These are phyloP conservation scores for Drosophila lutescens DNA, from an alignment of 2,888 invertebrate genomes.

Conservation along the genomic window DNA sequence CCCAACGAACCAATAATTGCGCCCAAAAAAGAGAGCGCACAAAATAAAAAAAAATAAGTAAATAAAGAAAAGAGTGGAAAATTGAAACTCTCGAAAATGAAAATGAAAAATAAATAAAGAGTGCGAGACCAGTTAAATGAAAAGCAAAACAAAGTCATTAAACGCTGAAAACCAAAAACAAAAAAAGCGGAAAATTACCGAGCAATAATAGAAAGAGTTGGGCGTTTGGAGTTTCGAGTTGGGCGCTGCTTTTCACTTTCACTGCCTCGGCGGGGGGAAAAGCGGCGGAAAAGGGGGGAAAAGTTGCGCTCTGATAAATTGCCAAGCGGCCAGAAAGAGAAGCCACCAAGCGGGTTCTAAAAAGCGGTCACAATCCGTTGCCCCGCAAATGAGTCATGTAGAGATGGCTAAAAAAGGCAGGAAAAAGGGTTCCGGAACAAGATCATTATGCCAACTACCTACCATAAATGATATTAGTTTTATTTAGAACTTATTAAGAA, in stretches of 20 bases:
- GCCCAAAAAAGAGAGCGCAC: conserved; percentile 12
- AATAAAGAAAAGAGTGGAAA: conserved; percentile 15
- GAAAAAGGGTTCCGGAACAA: conserved; percentile 1
- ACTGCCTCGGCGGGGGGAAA: conserved; percentile 35
- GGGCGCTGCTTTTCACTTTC: conserved; percentile 68
- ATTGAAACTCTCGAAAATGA: conserved; percentile 21
- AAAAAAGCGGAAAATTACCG: conserved; percentile 62
- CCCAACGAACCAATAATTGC: conserved; percentile 41
- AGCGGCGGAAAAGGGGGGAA: conserved; percentile 1
- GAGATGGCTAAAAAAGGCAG: conserved; percentile 2
- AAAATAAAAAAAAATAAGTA: conserved; percentile 1
- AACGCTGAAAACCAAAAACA: conserved; percentile 27
- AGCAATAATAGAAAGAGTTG: conserved; percentile 43
- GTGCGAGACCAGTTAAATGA: conserved; percentile 54
- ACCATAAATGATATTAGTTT: too few relatives aligned
- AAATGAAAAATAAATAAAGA: conserved; percentile 10
- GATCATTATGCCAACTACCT: neutral
- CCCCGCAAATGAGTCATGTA: conserved; percentile 31
- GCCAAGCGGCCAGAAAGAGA: conserved; percentile 6
- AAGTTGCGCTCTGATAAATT: conserved; percentile 63
- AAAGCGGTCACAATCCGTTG: conserved; percentile 18
- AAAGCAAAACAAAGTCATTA: conserved; percentile 61
- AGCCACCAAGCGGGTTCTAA: conserved; percentile 19
- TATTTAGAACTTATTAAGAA: too few relatives aligned
- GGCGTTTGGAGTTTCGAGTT: conserved; percentile 1